Evolutionary conservation across 2,888 invertebrate species (phyloP).

Genomic region (Tortricodes alternella): DNA sequence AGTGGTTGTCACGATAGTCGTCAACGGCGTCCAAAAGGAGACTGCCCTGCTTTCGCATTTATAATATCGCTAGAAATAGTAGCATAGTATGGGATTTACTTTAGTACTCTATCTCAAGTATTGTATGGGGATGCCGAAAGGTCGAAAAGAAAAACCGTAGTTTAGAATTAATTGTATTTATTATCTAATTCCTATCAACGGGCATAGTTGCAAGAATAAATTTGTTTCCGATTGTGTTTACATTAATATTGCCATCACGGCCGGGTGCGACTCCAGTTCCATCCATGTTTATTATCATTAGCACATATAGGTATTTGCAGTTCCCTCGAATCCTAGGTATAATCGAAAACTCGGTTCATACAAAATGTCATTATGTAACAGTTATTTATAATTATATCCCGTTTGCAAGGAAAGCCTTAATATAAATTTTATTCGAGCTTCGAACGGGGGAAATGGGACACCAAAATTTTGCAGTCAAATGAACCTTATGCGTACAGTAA

Average conservation of each 20-base stretch:
- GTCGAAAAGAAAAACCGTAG: conserved; percentile 46
- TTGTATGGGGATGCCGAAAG: background rate
- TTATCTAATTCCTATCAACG: conserved; percentile 79
- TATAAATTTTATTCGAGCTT: conserved; percentile 61
- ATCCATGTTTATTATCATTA: conserved; percentile 26
- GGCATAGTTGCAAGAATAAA: conserved; percentile 79
- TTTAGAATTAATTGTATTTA: conserved; percentile 80
- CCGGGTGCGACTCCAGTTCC: conserved; percentile 39
- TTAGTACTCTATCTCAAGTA: no score
- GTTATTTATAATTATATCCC: conserved; percentile 30
- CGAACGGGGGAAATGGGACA: conserved; percentile 61
- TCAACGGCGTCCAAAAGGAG: no score
- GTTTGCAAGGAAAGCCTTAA: conserved; percentile 73
- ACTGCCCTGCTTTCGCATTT: no score
- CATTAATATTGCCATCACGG: conserved; percentile 54
- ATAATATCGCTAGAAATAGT: no score
- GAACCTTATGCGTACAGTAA: conserved; percentile 46
- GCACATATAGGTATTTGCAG: conserved; percentile 19
- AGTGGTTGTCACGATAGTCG: no score
- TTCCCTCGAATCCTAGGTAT: conserved; percentile 14
- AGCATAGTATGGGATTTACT: no score
- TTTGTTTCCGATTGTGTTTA: conserved; percentile 58
- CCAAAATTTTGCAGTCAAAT: conserved; percentile 48
- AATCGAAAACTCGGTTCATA: conserved; percentile 27
- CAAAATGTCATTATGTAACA: conserved; percentile 28